phyloP scores from a whole-genome alignment of 2,797 vertebrate genomes.

The Taeniopygia guttata region DNA sequence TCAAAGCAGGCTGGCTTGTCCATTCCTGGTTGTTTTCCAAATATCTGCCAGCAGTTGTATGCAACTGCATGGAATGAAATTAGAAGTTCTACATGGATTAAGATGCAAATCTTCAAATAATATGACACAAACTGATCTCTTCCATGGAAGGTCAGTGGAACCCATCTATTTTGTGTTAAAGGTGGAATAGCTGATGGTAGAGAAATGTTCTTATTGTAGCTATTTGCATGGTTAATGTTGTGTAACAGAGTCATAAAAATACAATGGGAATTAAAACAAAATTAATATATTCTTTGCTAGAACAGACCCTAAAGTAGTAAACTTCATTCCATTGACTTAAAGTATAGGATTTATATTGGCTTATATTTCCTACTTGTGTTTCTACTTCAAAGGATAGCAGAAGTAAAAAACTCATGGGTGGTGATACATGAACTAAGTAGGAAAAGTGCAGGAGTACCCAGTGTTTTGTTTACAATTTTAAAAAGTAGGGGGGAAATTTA shows the following conservation, averaged over 20 bases:
- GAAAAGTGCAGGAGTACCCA: not conserved
- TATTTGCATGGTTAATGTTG: not conserved
- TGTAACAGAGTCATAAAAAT: not conserved
- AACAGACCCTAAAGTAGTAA: not conserved
- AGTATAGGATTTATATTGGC: not conserved
- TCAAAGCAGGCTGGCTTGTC: not conserved
- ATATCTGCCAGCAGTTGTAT: not conserved
- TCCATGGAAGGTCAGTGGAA: not conserved
- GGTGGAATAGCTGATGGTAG: not conserved
- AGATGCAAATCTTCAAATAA: not conserved
- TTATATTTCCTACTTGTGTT: not conserved
- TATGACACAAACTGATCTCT: not conserved
- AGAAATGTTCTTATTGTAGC: not conserved
- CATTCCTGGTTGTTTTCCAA: not conserved
- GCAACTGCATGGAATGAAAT: not conserved
- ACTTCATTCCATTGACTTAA: not conserved
- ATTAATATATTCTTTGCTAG: not conserved
- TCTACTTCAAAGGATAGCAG: conserved; percentile 6
- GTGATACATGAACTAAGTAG: not conserved
- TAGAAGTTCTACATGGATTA: not conserved
- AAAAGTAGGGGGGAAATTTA: not conserved
- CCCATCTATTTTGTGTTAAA: not conserved
- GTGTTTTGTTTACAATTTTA: not conserved
- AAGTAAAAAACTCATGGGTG: not conserved
- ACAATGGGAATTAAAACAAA: not conserved